Conservation (phyloP, 1,140 invertebrate species). For the Lysiphlebus fabarum region DNA sequence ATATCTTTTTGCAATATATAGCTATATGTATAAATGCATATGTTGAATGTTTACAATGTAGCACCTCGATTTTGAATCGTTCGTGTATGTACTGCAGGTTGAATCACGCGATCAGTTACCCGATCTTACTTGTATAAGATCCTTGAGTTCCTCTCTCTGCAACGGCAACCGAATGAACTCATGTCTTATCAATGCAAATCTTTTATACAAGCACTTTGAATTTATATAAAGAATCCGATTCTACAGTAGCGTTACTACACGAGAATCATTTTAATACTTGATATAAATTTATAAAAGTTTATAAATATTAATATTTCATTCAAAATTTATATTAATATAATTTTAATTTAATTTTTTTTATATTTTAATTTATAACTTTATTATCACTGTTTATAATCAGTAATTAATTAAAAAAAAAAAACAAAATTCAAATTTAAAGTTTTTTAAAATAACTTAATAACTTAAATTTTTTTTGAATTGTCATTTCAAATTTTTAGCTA, state of each 20-base stretch:
- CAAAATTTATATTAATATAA: too few relatives aligned
- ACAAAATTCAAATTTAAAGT: too few relatives aligned
- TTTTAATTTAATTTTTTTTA: background rate
- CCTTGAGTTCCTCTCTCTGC: background rate
- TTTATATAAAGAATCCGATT: slow-evolving; percentile 26
- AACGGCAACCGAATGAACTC: background rate
- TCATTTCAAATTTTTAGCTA: too few relatives aligned
- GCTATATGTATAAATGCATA: slow-evolving; percentile 3
- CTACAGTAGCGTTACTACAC: slow-evolving; percentile 17
- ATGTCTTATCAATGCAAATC: slow-evolving; percentile 15
- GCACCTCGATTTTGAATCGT: slow-evolving; percentile 20
- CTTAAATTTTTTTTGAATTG: too few relatives aligned
- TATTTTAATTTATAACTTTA: background rate
- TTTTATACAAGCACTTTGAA: background rate
- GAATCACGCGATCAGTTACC: slow-evolving; percentile 25
- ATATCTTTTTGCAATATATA: slow-evolving; percentile 19
- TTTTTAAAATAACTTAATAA: too few relatives aligned
- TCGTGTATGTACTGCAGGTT: slow-evolving; percentile 25
- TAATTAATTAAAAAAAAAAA: too few relatives aligned
- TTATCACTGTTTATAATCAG: too few relatives aligned
- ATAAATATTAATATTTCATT: too few relatives aligned
- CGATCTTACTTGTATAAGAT: slow-evolving; percentile 18
- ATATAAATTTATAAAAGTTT: background rate
- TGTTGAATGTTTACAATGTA: slow-evolving; percentile 17
- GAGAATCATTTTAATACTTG: slow-evolving; percentile 16